Conservation (phyloP, 2,888 invertebrate genomes). For the Acrobasis repandana region DNA sequence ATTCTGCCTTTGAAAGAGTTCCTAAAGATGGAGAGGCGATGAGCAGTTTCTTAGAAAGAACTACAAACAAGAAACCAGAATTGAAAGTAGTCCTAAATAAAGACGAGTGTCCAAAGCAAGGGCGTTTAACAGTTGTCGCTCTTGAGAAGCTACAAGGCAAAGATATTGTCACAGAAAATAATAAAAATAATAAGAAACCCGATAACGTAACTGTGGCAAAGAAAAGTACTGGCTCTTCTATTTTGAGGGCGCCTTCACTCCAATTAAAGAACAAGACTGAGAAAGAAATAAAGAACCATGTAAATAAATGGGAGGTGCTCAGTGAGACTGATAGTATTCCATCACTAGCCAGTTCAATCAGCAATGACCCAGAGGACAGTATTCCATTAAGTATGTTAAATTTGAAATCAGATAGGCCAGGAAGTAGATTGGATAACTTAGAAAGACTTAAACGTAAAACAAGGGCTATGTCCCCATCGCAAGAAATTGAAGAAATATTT, state of each 20-base stretch:
- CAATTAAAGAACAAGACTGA: constrained; percentile 70
- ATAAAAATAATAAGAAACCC: constrained; percentile 39
- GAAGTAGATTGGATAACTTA: constrained; percentile 59
- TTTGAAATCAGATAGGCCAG: constrained; percentile 61
- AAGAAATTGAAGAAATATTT: constrained; percentile 82
- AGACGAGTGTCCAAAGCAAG: constrained; percentile 78
- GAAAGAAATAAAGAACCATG: constrained; percentile 66
- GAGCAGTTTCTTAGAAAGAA: constrained; percentile 85
- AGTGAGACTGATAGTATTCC: constrained; percentile 85
- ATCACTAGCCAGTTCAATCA: constrained; percentile 70
- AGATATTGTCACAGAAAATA: constrained; percentile 52
- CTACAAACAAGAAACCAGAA: constrained; percentile 71
- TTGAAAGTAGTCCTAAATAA: constrained; percentile 77
- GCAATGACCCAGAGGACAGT: constrained; percentile 83
- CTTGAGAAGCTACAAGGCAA: constrained; percentile 84
- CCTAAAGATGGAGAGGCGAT: constrained; percentile 87
- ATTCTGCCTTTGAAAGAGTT: constrained; percentile 85
- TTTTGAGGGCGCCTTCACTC: constrained; percentile 71
- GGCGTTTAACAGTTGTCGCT: constrained; percentile 83
- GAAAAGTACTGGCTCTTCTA: constrained; percentile 57
- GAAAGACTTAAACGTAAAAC: constrained; percentile 81
- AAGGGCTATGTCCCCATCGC: constrained; percentile 82
- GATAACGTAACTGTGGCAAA: constrained; percentile 49
- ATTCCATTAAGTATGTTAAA: constrained; percentile 80
- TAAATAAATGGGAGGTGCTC: constrained; percentile 82